These are phyloP conservation scores for Papilio protenor DNA, from an alignment of 2,888 invertebrate genomes.

Conservation along the genomic window DNA sequence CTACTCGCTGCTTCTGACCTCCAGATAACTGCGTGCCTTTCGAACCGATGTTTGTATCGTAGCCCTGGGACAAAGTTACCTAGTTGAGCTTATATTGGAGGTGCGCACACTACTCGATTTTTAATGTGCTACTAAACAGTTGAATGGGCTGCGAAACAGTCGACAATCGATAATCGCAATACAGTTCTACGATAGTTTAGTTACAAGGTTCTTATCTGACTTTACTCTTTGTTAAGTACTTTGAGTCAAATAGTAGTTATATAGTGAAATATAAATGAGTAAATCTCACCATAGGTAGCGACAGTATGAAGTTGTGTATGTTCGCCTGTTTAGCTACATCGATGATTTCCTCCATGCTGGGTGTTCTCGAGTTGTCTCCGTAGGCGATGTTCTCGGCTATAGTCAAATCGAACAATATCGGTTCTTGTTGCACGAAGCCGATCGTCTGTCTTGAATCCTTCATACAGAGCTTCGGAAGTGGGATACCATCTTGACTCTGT, in stretches of 20 bases:
- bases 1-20: constrained; percentile 93
- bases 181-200: too few relatives aligned
- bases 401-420: constrained; percentile 93
- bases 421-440: constrained; percentile 97
- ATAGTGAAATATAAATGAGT: neutral
- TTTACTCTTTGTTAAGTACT: neutral
- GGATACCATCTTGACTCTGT: constrained; percentile 77
- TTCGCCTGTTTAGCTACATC: constrained; percentile 92
- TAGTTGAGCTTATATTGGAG: neutral
- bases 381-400: constrained; percentile 97
- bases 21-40: constrained; percentile 90
- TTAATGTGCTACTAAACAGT: neutral
- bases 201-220: neutral
- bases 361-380: constrained; percentile 90
- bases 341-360: constrained; percentile 89
- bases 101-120: neutral
- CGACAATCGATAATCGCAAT: too few relatives aligned
- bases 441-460: constrained; percentile 89
- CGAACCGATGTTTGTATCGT: constrained; percentile 90
- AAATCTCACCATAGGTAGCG: constrained; percentile 87
- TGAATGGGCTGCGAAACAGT: too few relatives aligned
- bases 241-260: neutral
- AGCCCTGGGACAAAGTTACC: constrained; percentile 82
- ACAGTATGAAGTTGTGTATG: constrained; percentile 92
- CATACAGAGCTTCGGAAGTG: constrained; percentile 80